Base-by-base conservation (phyloP, 2,888 invertebrate species). In the Lasioglossum vierecki region DNA sequence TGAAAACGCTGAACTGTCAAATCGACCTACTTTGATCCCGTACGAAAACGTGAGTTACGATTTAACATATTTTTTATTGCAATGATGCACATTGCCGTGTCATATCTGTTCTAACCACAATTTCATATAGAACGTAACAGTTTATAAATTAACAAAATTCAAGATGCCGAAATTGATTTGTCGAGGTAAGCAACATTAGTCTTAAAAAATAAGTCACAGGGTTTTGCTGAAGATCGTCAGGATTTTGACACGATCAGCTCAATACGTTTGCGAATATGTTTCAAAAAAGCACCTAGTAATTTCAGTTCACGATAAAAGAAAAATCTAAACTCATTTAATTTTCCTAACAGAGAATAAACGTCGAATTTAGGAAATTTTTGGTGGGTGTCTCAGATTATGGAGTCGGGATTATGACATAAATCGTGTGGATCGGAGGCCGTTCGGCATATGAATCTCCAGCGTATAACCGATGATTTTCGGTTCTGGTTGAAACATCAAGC, bases 401-500 rank as follows among this genome's bases (percentile, higher is more conserved):
- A 13, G n/a, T 13, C 13, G 60, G 26, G 13, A 60, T 60, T 60
- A 57, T 57, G 57, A 22, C 57, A 57, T 60, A 13, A 66, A 76
- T 83, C 71, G 26, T n/a, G 4, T 8, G 30, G 13, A 26, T 30
- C n/a, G n/a, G 41, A 44, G 11, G 18, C 11, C 6, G 26, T 35
- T 66, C 18, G 39, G 46, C 26, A 70, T 15, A 41, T 26, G 63
- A 44, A 72, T 66, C 35, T 22, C 60, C 39, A 75, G n/a, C 30
- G 26, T 22, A 11, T 5, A 72, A 82, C 57, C 30, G 71, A 60
- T 46, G 74, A 74, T 75, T 80, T 80, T 74, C 74, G 53, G 76
- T 87, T 74, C 15, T 49, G 46, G 53, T 77, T 71, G 77, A 76
- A 84, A 81, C 35, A 71, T 66, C 46, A 80, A 68, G 18, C 44